These are phyloP conservation scores for Hyposmocoma kahamanoa DNA, from an alignment of 1,140 invertebrate species.

Conservation along the genomic window DNA sequence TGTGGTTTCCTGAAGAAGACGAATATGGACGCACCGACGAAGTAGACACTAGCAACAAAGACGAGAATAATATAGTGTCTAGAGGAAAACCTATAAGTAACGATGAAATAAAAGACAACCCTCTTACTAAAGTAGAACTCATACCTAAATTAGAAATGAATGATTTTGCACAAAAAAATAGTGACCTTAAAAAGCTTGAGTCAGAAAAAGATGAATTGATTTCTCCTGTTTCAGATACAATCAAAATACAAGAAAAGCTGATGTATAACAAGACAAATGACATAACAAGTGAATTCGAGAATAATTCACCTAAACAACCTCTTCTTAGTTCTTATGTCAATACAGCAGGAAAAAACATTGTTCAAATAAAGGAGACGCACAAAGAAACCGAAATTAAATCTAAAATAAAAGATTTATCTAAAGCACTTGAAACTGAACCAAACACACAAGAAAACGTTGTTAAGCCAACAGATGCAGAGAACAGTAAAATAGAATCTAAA, in stretches of 20 bases:
- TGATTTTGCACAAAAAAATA: not conserved
- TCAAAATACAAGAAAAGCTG: too few relatives aligned
- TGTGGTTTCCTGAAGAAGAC: constrained; percentile 58
- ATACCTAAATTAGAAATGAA: not conserved
- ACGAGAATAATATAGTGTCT: not conserved
- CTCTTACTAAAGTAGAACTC: too few relatives aligned
- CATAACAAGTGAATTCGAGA: too few relatives aligned
- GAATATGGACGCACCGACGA: constrained; percentile 1
- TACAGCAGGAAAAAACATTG: too few relatives aligned
- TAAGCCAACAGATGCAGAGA: too few relatives aligned
- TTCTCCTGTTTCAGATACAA: too few relatives aligned
- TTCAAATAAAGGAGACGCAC: too few relatives aligned
- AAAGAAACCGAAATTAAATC: not conserved
- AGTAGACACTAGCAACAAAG: not conserved
- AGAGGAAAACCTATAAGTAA: not conserved
- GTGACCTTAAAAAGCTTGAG: not conserved
- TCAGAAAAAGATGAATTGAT: too few relatives aligned
- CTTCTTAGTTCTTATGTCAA: too few relatives aligned
- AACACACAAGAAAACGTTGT: not conserved
- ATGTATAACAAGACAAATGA: too few relatives aligned
- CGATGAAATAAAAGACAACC: too few relatives aligned
- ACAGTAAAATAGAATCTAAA: not conserved
- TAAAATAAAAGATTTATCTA: not conserved
- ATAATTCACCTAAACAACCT: too few relatives aligned
- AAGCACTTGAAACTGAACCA: not conserved